These are phyloP conservation scores for Tupaia chinensis DNA, from an alignment of 2,113 vertebrate genomes.

Conservation along the genomic window DNA sequence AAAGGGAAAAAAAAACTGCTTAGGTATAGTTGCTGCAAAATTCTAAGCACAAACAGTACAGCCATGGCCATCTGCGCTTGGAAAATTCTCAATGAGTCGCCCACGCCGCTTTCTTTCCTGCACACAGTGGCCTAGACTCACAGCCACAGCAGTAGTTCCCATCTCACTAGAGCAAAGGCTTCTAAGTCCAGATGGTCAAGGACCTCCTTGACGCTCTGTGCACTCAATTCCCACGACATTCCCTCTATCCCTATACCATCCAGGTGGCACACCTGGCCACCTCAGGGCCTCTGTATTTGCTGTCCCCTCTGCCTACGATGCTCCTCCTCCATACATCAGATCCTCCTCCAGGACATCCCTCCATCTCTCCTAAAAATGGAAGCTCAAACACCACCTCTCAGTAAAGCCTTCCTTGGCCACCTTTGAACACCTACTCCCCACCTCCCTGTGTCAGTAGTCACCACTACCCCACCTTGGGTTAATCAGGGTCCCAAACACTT, in stretches of 20 bases:
- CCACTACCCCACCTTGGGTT: not conserved
- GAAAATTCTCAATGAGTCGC: not conserved
- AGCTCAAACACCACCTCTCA: not conserved
- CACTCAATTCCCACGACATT: not conserved
- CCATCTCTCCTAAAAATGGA: not conserved
- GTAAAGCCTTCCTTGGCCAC: not conserved
- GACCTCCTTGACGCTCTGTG: not conserved
- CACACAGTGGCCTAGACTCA: not conserved
- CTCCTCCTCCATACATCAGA: not conserved
- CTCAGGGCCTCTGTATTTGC: not conserved
- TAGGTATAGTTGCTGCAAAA: not conserved
- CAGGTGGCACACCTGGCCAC: fast-evolving
- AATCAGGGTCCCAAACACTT: not conserved
- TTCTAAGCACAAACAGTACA: fast-evolving
- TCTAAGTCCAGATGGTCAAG: not conserved
- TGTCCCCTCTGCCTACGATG: not conserved
- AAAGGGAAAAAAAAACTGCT: too few species aligned
- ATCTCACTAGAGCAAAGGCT: not conserved
- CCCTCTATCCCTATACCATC: not conserved
- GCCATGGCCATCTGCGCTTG: too few species aligned
- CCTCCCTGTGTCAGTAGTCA: not conserved
- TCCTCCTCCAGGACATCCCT: not conserved
- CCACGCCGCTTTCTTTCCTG: not conserved
- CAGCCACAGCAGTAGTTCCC: not conserved
- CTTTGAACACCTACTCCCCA: not conserved